Base-by-base conservation (phyloP, 2,113 vertebrate species). In the Brachyhypopomus gauderio region DNA sequence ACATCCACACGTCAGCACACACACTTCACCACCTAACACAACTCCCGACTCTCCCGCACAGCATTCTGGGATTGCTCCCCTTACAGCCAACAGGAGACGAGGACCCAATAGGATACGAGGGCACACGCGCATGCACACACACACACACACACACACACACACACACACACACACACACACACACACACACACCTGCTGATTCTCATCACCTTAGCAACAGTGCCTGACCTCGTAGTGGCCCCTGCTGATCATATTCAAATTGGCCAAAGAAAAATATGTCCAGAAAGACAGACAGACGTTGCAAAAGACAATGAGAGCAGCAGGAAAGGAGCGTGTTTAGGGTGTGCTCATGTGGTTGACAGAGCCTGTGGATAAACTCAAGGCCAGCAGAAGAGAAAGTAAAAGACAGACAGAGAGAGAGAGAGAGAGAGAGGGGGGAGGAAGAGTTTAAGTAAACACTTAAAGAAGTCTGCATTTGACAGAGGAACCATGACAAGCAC, bases 301-400 rank as follows among this genome's bases (percentile, higher is more conserved):
- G 87, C 88, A 87, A 88, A 63, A 72, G 59, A 72, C 36, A 63
- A 5, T 67, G 66, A 55, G 67, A 25, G n/a, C 22, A 45, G 52
- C 34, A 72, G 77, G 45, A 36, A 23, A 25, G 30, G 85, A 59
- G 80, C 59, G 36, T 92, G 92, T 86, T 93, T 91, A 94, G 95
- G 95, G 95, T 94, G 92, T 93, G 93, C 94, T 93, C 89, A 73
- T 89, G 90, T 95, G 85, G 93, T 90, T 96, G 96, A 97, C 97
- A 97, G 95, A 90, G 80, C 60, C 89, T 88, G 93, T 94, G 91
- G 93, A 93, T 92, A 91, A 93, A 93, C 95, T 90, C 94, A 96
- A 93, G 95, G 95, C 92, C 95, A 94, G 93, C 88, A 96, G 96
- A 96, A 94, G 96, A 96, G 93, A 92, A 92, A 93, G 91, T 45